Evolutionary conservation across 1,140 invertebrate species (phyloP).

Genomic region (Conopomorpha cramerella): DNA sequence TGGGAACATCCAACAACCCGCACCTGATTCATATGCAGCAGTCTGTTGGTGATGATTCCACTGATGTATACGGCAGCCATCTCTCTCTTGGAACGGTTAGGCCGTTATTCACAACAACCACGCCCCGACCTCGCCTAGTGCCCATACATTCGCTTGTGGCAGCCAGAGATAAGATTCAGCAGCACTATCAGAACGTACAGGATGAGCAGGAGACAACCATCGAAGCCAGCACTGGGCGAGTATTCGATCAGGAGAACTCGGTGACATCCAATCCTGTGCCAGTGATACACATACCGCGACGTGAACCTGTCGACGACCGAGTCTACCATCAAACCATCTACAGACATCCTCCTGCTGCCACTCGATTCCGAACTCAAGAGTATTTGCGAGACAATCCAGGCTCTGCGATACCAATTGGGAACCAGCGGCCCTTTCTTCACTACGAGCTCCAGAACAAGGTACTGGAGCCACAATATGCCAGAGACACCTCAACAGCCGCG

Average conservation of each 20-base stretch:
- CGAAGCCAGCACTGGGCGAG: conserved; percentile 50
- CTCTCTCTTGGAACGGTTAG: conserved; percentile 63
- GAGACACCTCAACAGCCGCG: conserved; percentile 22
- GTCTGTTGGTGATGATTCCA: conserved; percentile 64
- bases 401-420: conserved; percentile 49
- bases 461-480: conserved; percentile 44
- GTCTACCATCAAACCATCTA: conserved; percentile 56
- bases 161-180: conserved; percentile 40
- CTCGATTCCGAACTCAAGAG: conserved; percentile 52
- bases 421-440: conserved; percentile 53
- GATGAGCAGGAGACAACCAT: conserved; percentile 51
- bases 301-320: conserved; percentile 38
- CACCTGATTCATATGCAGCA: conserved; percentile 53
- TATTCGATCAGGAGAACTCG: conserved; percentile 39
- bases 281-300: conserved; percentile 37
- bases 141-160: conserved; percentile 42
- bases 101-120: conserved; percentile 69
- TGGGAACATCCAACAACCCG: conserved; percentile 44
- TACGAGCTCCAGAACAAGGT: conserved; percentile 47
- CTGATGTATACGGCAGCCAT: conserved; percentile 69
- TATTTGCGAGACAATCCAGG: conserved; percentile 56
- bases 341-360: conserved; percentile 41
- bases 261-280: conserved; percentile 50
- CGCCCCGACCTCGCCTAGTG: conserved; percentile 45
- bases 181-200: conserved; percentile 47